Base-by-base conservation (phyloP, 2,113 vertebrate genomes). In the Picathartes gymnocephalus region DNA sequence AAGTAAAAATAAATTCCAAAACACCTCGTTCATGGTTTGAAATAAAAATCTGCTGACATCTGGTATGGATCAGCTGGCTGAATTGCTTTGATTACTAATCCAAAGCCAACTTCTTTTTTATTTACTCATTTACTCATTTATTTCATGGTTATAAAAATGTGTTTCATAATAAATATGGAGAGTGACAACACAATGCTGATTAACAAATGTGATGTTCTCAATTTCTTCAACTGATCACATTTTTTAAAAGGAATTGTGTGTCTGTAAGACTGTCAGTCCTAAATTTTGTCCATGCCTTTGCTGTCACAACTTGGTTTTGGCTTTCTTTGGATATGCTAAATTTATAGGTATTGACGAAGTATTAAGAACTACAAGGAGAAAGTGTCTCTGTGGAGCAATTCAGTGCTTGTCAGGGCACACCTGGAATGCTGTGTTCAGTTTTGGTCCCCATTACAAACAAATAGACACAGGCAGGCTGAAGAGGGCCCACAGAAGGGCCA, bases 91-190 rank as follows among this genome's bases (percentile, higher is more conserved):
- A 86, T 82, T 92, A 88, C 40, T 88, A 84, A 61, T 73, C 61
- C 51, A 58, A 82, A 68, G 76, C 64, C 81, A 95, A 82, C 40
- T 48, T 57, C 18, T 58, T 78, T 86, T 93, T 84, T 83, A 77
- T 95, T 96, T 95, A 91, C 87, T 92, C 48, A 93, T 92, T 97
- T 90, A 76, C 73, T 91, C 27, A 66, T 86, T 96, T 92, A 91
- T 95, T 96, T 97, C 44, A 71, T 81, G 79, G 31, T 56, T 93
- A 77, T 48, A 90, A 92, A 96, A 96, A 92, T 35, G 81, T 71
- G 81, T 91, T 92, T 92, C 81, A 83, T 57, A 96, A 96, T 88
- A 96, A 97, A 95, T 96, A 95, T 66, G 87, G 86, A 94, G 66
- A 86, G 56, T 73, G 91, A 93, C 85, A 96, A 97, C 93, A 95